Conservation (phyloP, 2,797 vertebrate genomes). For the Adelosebastes latens region DNA sequence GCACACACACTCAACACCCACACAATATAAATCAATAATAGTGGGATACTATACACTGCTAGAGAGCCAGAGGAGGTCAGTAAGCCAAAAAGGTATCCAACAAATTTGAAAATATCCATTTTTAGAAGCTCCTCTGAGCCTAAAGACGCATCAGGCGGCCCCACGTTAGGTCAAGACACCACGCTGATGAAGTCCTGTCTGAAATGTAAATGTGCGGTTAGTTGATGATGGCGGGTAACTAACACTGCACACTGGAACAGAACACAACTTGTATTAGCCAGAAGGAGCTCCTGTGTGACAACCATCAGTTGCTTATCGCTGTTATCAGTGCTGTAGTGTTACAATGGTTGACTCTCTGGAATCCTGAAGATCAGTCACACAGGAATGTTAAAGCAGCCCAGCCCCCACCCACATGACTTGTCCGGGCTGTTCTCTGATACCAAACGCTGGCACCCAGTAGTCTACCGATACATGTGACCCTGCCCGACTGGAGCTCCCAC, state of each 20-base stretch:
- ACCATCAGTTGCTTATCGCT: neutral
- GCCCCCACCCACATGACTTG: constrained; percentile 6
- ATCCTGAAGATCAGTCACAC: constrained; percentile 31
- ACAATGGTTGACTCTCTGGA: neutral
- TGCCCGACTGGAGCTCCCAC: neutral
- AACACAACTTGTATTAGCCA: neutral
- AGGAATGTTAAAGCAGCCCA: constrained; percentile 36
- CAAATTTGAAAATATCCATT: neutral
- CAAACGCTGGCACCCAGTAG: neutral
- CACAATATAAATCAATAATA: constrained; percentile 14
- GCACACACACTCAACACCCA: neutral
- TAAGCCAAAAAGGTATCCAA: neutral
- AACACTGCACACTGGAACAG: neutral
- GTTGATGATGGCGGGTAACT: neutral
- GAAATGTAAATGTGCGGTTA: neutral
- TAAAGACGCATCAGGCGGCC: neutral
- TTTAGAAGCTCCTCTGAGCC: no score
- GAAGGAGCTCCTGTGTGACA: neutral
- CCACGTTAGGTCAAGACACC: neutral
- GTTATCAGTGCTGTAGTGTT: neutral
- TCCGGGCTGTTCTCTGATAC: constrained; percentile 19
- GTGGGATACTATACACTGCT: neutral
- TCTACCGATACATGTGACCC: neutral
- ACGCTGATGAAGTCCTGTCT: neutral
- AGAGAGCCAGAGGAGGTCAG: neutral